These are phyloP conservation scores for Paramuricea clavata DNA, from an alignment of 92 coral and sea anemone species.

Conservation along the genomic window DNA sequence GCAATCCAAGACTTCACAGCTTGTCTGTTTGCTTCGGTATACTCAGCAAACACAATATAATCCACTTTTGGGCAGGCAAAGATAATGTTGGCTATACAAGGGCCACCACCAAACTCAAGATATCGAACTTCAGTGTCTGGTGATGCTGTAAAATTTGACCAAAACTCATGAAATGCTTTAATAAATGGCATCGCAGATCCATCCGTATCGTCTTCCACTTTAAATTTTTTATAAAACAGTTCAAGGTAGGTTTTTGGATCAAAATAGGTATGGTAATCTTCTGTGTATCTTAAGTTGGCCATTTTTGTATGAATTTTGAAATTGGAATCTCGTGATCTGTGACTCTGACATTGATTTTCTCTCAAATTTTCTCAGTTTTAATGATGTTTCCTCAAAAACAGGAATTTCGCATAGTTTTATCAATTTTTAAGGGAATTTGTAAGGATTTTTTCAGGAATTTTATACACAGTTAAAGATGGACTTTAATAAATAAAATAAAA, in stretches of 20 bases:
- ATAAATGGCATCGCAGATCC: background rate
- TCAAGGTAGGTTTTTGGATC: slow-evolving; percentile 50
- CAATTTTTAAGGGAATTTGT: no score
- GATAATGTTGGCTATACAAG: slow-evolving; percentile 54
- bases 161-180: slow-evolving; percentile 30
- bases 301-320: no score
- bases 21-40: slow-evolving; percentile 61
- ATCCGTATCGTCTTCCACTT: background rate
- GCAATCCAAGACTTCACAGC: slow-evolving; percentile 63
- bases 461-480: no score
- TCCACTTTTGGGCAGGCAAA: slow-evolving; percentile 64
- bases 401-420: no score
- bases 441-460: no score
- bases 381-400: no score
- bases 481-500: no score
- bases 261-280: slow-evolving; percentile 44
- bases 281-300: slow-evolving; percentile 37
- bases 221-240: background rate
- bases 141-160: slow-evolving; percentile 9
- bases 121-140: background rate
- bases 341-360: no score
- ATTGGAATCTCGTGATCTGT: no score
- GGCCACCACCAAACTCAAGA: slow-evolving; percentile 76
- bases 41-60: slow-evolving; percentile 72
- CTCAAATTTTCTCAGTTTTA: no score